Percentiles rank a stretch among this genome's conserved stretches.
Evolutionary conservation across 2,797 vertebrate genomes (phyloP).

Genomic region (Darevskia mixta): DNA sequence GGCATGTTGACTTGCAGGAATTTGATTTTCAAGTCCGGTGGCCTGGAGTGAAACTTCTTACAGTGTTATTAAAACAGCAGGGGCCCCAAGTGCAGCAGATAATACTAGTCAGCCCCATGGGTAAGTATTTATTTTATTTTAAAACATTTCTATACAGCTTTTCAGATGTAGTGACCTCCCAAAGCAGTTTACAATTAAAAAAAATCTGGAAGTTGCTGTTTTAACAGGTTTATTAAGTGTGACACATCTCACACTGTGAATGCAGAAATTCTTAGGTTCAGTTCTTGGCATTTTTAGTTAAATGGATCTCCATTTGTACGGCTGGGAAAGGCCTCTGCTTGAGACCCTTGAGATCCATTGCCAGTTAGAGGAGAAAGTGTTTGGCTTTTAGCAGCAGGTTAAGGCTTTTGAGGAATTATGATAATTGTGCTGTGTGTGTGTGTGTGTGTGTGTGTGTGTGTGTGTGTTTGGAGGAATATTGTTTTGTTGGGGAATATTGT

Average conservation of each 20-base stretch:
- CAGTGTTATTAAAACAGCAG: conserved; percentile 92
- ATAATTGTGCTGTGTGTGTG: too few species aligned
- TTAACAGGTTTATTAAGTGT: neutral
- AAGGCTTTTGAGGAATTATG: neutral
- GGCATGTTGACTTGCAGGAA: conserved; percentile 79
- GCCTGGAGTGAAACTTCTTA: conserved; percentile 95
- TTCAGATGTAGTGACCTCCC: neutral
- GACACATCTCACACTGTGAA: neutral
- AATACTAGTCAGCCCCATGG: conserved; percentile 97
- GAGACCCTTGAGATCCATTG: neutral
- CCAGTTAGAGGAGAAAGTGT: neutral
- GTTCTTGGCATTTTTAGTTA: too few species aligned
- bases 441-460: too few species aligned
- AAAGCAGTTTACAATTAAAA: neutral
- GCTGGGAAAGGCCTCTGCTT: too few species aligned
- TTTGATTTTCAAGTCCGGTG: conserved; percentile 99
- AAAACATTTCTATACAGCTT: neutral
- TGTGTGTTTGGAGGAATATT: too few species aligned
- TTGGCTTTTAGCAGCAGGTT: neutral
- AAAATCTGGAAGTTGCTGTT: neutral
- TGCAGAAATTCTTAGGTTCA: neutral
- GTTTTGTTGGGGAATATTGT: too few species aligned
- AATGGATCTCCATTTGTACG: too few species aligned
- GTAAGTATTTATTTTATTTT: conserved; percentile 78
- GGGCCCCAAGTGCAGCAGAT: conserved; percentile 92